Base-by-base conservation (phyloP, 2,113 vertebrate genomes). In the Telmatochromis sp. region DNA sequence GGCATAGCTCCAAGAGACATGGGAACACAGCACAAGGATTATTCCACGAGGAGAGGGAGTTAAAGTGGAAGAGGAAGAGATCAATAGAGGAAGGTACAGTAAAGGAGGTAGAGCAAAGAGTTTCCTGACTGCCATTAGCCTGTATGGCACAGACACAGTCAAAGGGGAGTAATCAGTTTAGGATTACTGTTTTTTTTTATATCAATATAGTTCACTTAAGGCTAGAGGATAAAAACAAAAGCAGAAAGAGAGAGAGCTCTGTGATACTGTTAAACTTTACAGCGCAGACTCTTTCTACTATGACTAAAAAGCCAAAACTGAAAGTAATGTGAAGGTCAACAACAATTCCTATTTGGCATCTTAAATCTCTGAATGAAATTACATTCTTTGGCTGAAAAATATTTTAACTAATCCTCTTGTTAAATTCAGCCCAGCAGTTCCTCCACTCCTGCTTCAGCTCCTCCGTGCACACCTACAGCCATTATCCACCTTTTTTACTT, bases 1-100 rank as follows among this genome's bases (percentile, higher is more conserved):
- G 94, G 92, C 95, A 87, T 55, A 7, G 86, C 65, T 93, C 92
- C 95, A 94, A 89, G 89, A 95, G 89, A 91, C 90, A 93, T 86
- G 89, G 89, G 90, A 94, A 95, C 91, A 90, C 80, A 86, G 87
- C 92, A 92, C 17, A 93, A 90, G 87, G 91, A 95, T 93, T 92
- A 94, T 86, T 89, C 89, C 81, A 80, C 60, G 91, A 92, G 92
- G 88, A 93, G 75, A 90, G 83, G 90, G 92, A 92, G 92, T 93
- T 93, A 90, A 82, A 88, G 87, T 92, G 86, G 49, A 89, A 89
- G 83, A 90, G 89, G 92, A 83, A 85, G 63, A 84, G 91, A 92
- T 93, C 92, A 93, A 92, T 93, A 84, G 81, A 91, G 84, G 82
- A 83, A 55, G 90, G 60, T 88, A 87, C 79, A 84, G 91, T 83